phyloP scores from a whole-genome alignment of 2,113 vertebrate species.

The Numenius arquata region DNA sequence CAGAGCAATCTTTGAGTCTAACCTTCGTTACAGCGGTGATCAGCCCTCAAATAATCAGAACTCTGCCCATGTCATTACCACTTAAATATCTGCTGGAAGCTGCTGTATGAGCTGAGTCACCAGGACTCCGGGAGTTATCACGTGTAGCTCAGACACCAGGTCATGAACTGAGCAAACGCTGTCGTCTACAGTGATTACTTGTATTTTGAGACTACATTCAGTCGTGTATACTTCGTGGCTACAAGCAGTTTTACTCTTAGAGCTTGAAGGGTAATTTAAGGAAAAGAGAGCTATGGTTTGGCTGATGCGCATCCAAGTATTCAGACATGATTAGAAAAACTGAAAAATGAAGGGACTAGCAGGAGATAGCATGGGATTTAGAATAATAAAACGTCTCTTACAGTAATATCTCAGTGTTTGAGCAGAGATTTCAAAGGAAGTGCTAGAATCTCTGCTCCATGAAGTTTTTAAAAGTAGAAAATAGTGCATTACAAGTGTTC shows the following conservation, averaged over 20 bases:
- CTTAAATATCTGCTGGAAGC: constrained; percentile 30
- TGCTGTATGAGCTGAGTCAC: constrained; percentile 36
- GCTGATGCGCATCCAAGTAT: not conserved
- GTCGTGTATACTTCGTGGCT: not conserved
- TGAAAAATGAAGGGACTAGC: not conserved
- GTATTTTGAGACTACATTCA: not conserved
- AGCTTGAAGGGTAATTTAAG: not conserved
- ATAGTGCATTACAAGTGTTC: not conserved
- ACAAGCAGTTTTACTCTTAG: not conserved
- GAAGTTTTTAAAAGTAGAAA: not conserved
- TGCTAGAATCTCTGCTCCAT: not conserved
- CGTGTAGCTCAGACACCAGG: constrained; percentile 25
- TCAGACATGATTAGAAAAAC: not conserved
- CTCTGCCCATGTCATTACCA: constrained; percentile 6
- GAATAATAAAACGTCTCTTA: not conserved
- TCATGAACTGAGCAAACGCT: not conserved
- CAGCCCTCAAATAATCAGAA: constrained; percentile 28
- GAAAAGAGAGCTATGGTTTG: not conserved
- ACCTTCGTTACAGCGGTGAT: constrained; percentile 7
- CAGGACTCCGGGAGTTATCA: not conserved
- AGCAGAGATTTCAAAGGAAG: not conserved
- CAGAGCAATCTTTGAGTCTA: not conserved
- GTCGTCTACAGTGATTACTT: not conserved
- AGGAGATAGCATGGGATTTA: not conserved
- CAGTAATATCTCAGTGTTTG: not conserved